Evolutionary conservation across 2,888 invertebrate species (phyloP).

Genomic region (Lamellibrachia columna): DNA sequence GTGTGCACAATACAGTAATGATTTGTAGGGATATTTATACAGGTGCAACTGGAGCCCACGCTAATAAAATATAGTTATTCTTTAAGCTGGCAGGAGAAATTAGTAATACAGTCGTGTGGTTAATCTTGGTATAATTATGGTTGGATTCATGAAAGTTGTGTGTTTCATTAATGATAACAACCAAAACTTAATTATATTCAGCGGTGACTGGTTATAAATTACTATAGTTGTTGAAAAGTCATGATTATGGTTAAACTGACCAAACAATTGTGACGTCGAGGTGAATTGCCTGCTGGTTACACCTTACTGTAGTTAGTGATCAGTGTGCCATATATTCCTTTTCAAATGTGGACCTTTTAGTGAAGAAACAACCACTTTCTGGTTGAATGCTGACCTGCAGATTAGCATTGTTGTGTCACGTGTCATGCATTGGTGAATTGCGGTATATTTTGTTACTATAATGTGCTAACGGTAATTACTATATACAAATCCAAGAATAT

Average conservation of each 20-base stretch:
- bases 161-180: neutral
- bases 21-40: neutral
- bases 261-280: neutral
- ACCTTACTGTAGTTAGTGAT: neutral
- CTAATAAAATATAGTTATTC: neutral
- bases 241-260: neutral
- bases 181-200: neutral
- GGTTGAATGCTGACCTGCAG: no score
- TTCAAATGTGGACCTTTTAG: no score
- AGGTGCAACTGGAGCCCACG: neutral
- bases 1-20: neutral
- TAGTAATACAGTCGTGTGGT: neutral
- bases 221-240: neutral
- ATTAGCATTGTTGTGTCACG: neutral
- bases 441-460: neutral
- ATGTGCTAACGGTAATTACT: neutral
- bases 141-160: neutral
- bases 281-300: neutral
- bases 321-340: neutral
- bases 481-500: neutral
- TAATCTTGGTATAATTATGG: neutral
- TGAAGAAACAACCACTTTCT: no score
- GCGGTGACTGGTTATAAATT: neutral
- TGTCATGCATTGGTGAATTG: neutral
- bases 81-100: neutral